phyloP scores from a whole-genome alignment of 2,888 invertebrate species.

The Thumatha senex region DNA sequence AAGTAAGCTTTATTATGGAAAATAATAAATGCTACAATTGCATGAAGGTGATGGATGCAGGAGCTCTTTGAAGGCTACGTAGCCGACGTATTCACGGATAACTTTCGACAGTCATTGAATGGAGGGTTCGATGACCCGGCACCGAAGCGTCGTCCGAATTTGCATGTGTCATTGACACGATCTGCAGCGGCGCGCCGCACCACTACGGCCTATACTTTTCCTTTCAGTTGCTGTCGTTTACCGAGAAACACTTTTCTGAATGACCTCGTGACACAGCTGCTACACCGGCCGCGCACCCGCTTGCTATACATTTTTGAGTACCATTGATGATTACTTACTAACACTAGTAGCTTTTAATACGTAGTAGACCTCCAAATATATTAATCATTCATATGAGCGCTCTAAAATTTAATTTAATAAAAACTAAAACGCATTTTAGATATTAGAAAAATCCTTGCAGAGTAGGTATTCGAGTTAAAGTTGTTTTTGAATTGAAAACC shows the following conservation, averaged over 20 bases:
- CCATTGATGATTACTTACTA: background rate
- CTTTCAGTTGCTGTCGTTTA: conserved; percentile 67
- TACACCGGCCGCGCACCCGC: conserved; percentile 22
- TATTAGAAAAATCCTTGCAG: too few species aligned
- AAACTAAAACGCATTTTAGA: too few species aligned
- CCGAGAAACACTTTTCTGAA: conserved; percentile 69
- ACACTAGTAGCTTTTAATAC: too few species aligned
- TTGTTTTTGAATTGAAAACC: too few species aligned
- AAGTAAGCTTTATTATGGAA: conserved; percentile 57
- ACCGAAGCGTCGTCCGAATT: conserved; percentile 72
- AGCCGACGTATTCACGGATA: conserved; percentile 61
- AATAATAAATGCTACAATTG: conserved; percentile 60
- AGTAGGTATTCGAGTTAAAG: too few species aligned
- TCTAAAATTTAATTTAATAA: background rate
- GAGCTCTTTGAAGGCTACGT: conserved; percentile 62
- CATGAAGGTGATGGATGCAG: conserved; percentile 37
- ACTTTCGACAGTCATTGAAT: conserved; percentile 83
- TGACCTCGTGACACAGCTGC: conserved; percentile 72
- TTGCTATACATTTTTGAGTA: conserved; percentile 7
- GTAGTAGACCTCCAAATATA: too few species aligned
- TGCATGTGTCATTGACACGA: conserved; percentile 82
- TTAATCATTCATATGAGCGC: too few species aligned
- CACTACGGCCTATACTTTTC: conserved; percentile 73
- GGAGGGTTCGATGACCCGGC: conserved; percentile 74
- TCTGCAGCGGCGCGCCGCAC: conserved; percentile 56